Percentiles rank a stretch among this genome's conserved stretches.
Conservation (phyloP, 2,888 invertebrate species). For the Iselma pallidipennis region DNA sequence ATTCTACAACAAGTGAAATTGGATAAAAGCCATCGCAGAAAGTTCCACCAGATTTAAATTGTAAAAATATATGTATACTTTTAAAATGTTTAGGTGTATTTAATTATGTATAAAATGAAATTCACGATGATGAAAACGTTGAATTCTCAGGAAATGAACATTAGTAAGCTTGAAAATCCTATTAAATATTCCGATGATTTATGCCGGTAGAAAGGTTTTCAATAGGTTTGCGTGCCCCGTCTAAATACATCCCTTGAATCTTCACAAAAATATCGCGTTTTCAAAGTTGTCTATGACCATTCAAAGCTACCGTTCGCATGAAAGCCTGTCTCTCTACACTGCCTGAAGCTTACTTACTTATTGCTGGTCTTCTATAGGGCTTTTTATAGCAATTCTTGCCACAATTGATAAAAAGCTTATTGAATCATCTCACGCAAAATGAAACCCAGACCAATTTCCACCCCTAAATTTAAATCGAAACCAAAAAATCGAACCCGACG, state of each 20-base stretch:
- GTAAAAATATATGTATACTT: constrained; percentile 3
- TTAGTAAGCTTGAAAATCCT: constrained; percentile 35
- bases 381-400: constrained; percentile 39
- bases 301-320: constrained; percentile 39
- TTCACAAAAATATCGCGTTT: constrained; percentile 38
- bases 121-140: not conserved
- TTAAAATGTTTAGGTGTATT: not conserved
- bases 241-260: constrained; percentile 35
- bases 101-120: not conserved
- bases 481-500: not conserved
- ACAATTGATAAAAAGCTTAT: constrained; percentile 49
- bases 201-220: constrained; percentile 35
- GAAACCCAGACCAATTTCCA: not conserved
- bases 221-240: constrained; percentile 36
- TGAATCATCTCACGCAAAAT: constrained; percentile 50
- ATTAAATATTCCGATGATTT: constrained; percentile 39
- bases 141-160: constrained; percentile 23
- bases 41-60: not conserved
- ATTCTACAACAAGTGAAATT: not conserved
- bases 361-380: constrained; percentile 41
- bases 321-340: constrained; percentile 40
- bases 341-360: constrained; percentile 50
- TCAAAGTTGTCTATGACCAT: constrained; percentile 46
- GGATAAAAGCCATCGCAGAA: not conserved
- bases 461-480: not conserved